A percentile compares a stretch with the other conserved stretches of the same genome.
Evolutionary conservation across 2,888 invertebrate species (phyloP).

Genomic region (Heteromurus nitidus): DNA sequence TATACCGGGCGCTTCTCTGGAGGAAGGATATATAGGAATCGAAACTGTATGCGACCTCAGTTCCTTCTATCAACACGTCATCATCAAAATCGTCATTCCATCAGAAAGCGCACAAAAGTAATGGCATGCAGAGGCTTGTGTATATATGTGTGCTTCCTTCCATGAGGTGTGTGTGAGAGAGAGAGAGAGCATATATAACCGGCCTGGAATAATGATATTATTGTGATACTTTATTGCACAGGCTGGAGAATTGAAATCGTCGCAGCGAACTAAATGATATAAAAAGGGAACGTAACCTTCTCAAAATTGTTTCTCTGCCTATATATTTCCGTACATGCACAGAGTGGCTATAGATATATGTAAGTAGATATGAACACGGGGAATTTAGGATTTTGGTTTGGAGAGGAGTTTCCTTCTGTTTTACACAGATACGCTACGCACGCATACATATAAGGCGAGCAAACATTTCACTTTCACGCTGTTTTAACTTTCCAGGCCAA

Average conservation of each 20-base stretch:
- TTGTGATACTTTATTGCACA: slow-evolving; percentile 26
- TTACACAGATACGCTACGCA: too few relatives aligned
- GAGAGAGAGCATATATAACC: neutral
- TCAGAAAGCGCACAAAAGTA: neutral
- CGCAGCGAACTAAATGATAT: slow-evolving; percentile 14
- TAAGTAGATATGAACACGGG: neutral
- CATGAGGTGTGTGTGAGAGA: slow-evolving; percentile 6
- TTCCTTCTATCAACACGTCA: slow-evolving; percentile 4
- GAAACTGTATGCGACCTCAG: too few relatives aligned
- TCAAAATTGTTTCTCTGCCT: neutral
- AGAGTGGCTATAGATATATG: too few relatives aligned
- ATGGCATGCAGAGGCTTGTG: slow-evolving; percentile 2
- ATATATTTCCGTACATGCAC: too few relatives aligned
- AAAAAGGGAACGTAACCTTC: neutral
- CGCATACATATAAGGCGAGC: slow-evolving; percentile 25
- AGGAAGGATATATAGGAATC: too few relatives aligned
- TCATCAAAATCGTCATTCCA: slow-evolving; percentile 15
- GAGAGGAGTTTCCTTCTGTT: too few relatives aligned
- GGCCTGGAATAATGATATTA: slow-evolving; percentile 5
- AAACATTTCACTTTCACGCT: slow-evolving; percentile 62
- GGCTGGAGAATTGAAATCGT: slow-evolving; percentile 20
- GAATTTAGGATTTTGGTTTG: too few relatives aligned
- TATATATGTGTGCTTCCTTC: neutral
- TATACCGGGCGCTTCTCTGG: too few relatives aligned
- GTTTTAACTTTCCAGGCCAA: slow-evolving; percentile 56